Conservation (phyloP, 2,797 vertebrate genomes). For the Mormyrops attenuatus region DNA sequence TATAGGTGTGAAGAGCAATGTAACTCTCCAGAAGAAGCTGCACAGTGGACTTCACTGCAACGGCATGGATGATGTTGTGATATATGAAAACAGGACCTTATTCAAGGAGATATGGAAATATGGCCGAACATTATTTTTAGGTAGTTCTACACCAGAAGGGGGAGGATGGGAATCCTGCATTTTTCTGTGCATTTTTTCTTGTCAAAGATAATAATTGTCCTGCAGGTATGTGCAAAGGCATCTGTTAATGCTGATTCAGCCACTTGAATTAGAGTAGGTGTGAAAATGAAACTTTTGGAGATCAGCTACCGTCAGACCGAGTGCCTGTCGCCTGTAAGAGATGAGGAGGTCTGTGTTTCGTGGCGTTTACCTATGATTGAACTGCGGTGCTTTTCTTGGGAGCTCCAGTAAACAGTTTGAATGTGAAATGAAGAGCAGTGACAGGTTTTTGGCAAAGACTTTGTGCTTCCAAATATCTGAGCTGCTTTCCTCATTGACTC, state of each 20-base stretch:
- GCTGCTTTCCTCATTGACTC: neutral
- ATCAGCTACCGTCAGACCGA: neutral
- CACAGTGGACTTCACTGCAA: neutral
- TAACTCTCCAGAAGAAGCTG: neutral
- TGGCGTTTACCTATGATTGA: neutral
- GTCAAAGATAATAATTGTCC: neutral
- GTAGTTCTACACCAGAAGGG: neutral
- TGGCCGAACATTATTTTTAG: neutral
- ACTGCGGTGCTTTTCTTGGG: neutral
- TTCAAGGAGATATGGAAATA: neutral
- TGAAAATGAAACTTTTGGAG: neutral
- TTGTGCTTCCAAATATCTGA: neutral
- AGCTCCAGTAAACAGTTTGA: neutral
- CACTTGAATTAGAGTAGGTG: neutral
- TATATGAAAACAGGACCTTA: neutral
- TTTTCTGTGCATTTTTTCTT: neutral
- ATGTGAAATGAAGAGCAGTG: slow-evolving; percentile 8
- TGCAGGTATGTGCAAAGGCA: neutral
- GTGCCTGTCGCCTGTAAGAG: neutral
- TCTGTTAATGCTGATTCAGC: neutral
- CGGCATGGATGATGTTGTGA: neutral
- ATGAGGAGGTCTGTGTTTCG: neutral
- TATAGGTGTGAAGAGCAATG: slow-evolving; percentile 24
- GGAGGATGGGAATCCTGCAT: neutral
- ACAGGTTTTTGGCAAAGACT: neutral